These are phyloP conservation scores for Mystacides longicornis DNA, from an alignment of 2,888 invertebrate genomes.

Conservation along the genomic window DNA sequence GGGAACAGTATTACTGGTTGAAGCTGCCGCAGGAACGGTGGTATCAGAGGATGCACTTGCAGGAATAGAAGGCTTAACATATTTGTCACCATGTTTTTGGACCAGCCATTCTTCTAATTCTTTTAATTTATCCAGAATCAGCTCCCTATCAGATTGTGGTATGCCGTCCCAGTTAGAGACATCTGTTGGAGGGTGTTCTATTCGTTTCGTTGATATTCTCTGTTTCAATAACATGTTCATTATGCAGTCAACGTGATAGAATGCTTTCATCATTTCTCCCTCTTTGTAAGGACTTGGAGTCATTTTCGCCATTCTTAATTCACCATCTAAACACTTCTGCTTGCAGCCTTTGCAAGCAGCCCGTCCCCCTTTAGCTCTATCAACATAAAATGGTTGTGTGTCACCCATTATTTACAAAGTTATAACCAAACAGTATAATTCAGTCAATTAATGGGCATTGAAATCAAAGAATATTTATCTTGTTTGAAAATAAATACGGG, in stretches of 20 bases:
- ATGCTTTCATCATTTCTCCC: slow-evolving; percentile 71
- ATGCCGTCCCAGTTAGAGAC: slow-evolving; percentile 69
- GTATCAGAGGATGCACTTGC: slow-evolving; percentile 32
- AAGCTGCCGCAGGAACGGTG: too few species aligned
- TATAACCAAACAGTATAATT: too few species aligned
- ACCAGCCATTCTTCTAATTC: slow-evolving; percentile 51
- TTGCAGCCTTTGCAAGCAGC: slow-evolving; percentile 86
- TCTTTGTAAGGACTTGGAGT: slow-evolving; percentile 70
- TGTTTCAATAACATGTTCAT: slow-evolving; percentile 75
- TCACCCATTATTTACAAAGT: slow-evolving; percentile 23
- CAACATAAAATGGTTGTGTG: slow-evolving; percentile 60
- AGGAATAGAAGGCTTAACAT: not conserved
- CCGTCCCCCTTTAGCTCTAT: slow-evolving; percentile 72
- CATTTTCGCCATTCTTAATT: slow-evolving; percentile 69
- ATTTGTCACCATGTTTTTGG: slow-evolving; percentile 44
- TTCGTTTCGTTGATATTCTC: slow-evolving; percentile 71
- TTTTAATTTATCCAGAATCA: slow-evolving; percentile 55
- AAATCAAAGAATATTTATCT: too few species aligned
- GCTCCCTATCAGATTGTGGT: slow-evolving; percentile 57
- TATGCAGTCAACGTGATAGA: slow-evolving; percentile 74
- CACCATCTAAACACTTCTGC: slow-evolving; percentile 63
- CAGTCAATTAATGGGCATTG: too few species aligned
- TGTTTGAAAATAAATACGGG: too few species aligned
- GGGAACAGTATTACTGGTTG: slow-evolving; percentile 23
- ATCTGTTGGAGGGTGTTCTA: slow-evolving; percentile 65